These are phyloP conservation scores for Listronotus bonariensis DNA, from an alignment of 1,140 invertebrate genomes.

Conservation along the genomic window DNA sequence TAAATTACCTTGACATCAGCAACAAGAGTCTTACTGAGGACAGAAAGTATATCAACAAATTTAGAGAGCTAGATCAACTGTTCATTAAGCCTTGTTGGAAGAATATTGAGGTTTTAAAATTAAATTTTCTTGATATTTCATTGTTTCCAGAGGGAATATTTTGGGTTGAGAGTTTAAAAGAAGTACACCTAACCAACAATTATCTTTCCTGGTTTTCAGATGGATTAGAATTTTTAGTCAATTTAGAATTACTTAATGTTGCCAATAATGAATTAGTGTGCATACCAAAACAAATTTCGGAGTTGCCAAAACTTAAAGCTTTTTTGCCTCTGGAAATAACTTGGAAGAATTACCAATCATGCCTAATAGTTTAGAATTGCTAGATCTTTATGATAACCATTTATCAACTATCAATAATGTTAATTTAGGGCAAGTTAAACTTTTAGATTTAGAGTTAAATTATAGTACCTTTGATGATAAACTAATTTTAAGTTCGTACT, in stretches of 20 bases:
- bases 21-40: slow-evolving; percentile 2
- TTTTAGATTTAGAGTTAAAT: slow-evolving; percentile 26
- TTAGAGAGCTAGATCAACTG: slow-evolving; percentile 9
- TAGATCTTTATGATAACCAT: slow-evolving; percentile 29
- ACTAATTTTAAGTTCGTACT: slow-evolving; percentile 1
- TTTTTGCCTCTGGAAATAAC: slow-evolving; percentile 14
- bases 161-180: slow-evolving; percentile 16
- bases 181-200: slow-evolving; percentile 24
- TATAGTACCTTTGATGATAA: slow-evolving; percentile 8
- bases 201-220: slow-evolving; percentile 22
- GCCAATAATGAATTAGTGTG: slow-evolving; percentile 20
- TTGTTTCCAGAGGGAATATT: slow-evolving; percentile 24
- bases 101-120: slow-evolving; percentile 11
- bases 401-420: slow-evolving; percentile 7
- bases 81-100: slow-evolving; percentile 11
- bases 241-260: slow-evolving; percentile 23
- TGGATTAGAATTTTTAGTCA: slow-evolving; percentile 18
- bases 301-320: slow-evolving; percentile 17
- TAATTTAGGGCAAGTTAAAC: neutral
- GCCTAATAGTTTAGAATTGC: slow-evolving; percentile 10
- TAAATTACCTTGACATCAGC: slow-evolving; percentile 22
- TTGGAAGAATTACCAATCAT: slow-evolving; percentile 16
- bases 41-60: slow-evolving; percentile 18
- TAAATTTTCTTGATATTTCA: slow-evolving; percentile 13
- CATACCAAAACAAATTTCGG: slow-evolving; percentile 16